Conservation (phyloP, 2,888 invertebrate genomes). For the Cryptus armator region DNA sequence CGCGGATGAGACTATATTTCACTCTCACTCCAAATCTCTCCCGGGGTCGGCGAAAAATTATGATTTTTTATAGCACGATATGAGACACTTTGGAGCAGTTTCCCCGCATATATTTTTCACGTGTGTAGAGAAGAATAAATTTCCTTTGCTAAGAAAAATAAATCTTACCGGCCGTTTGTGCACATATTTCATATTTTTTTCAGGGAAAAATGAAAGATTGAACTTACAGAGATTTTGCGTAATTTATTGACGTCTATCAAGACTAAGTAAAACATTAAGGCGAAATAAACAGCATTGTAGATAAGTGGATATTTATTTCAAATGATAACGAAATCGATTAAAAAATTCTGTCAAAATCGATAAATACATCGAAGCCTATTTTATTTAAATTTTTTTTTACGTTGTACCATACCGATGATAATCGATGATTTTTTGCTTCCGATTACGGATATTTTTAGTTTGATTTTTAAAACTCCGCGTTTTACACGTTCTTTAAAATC, state of each 20-base stretch:
- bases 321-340: background rate
- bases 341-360: background rate
- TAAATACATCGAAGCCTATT: no score
- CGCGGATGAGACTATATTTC: conserved; percentile 15
- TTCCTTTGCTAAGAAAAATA: conserved; percentile 10
- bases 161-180: conserved; percentile 25
- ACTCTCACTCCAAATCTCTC: conserved; percentile 7
- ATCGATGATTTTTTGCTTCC: background rate
- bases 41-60: conserved; percentile 11
- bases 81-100: conserved; percentile 16
- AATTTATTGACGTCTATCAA: background rate
- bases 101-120: background rate
- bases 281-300: background rate
- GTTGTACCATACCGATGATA: no score
- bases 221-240: background rate
- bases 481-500: background rate
- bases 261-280: background rate
- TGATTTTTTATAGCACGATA: conserved; percentile 41
- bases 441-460: background rate
- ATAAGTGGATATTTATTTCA: background rate
- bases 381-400: background rate
- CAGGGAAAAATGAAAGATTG: background rate
- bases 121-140: conserved; percentile 15
- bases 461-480: background rate
- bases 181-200: conserved; percentile 7